phyloP scores from a whole-genome alignment of 2,888 invertebrate species.

The Keiferia lycopersicella region DNA sequence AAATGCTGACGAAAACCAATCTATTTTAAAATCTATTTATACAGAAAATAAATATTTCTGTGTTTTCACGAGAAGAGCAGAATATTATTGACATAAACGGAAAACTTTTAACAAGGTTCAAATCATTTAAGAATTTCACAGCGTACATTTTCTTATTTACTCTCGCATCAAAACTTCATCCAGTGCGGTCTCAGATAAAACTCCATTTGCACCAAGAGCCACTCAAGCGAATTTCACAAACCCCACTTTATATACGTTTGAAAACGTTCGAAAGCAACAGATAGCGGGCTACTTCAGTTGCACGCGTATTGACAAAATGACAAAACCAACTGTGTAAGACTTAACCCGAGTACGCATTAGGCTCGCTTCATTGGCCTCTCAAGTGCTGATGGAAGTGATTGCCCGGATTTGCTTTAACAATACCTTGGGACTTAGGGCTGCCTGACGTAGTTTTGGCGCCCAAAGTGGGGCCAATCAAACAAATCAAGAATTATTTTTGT shows the following conservation, averaged over 20 bases:
- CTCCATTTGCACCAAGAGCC: constrained; percentile 21
- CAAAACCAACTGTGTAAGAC: constrained; percentile 70
- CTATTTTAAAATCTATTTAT: neutral
- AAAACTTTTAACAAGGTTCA: neutral
- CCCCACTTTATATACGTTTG: constrained; percentile 18
- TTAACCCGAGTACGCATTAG: constrained; percentile 73
- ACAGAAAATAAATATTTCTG: neutral
- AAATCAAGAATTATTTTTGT: no score
- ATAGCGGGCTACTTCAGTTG: constrained; percentile 34
- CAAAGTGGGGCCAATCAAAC: no score
- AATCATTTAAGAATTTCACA: constrained; percentile 1
- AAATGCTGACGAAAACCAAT: neutral
- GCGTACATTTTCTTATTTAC: constrained; percentile 11
- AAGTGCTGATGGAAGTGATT: constrained; percentile 78
- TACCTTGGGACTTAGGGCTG: constrained; percentile 40
- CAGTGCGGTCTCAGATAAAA: constrained; percentile 20
- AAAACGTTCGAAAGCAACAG: constrained; percentile 37
- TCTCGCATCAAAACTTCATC: neutral
- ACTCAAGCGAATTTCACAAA: constrained; percentile 24
- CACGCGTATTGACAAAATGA: constrained; percentile 62
- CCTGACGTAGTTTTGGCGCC: neutral
- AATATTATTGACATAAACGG: no score
- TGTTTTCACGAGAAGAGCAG: neutral
- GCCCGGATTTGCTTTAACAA: constrained; percentile 74
- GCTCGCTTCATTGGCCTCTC: constrained; percentile 74